Evolutionary conservation across 1,140 invertebrate genomes (phyloP).

Genomic region (Caenorhabditis elegans): WBcel235 BX284604.4:5933001-5933500

Average conservation of each 20-base stretch:
- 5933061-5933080: constrained; percentile 51
- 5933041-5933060: constrained; percentile 48
- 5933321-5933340: no score
- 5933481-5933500: no score
- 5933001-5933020: constrained; percentile 49
- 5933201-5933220: not conserved
- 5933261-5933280: no score
- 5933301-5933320: no score
- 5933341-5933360: no score
- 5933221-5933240: not conserved
- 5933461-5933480: no score
- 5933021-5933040: constrained; percentile 46
- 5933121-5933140: not conserved
- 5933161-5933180: constrained; percentile 26
- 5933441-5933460: no score
- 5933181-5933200: constrained; percentile 4
- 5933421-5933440: no score
- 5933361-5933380: no score
- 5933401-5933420: no score
- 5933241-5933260: not conserved
- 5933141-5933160: not conserved
- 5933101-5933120: constrained; percentile 45
- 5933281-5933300: no score
- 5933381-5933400: no score
- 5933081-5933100: constrained; percentile 43